Evolutionary conservation across 1,140 invertebrate species (phyloP).

Genomic region (Diorhabda elongata): DNA sequence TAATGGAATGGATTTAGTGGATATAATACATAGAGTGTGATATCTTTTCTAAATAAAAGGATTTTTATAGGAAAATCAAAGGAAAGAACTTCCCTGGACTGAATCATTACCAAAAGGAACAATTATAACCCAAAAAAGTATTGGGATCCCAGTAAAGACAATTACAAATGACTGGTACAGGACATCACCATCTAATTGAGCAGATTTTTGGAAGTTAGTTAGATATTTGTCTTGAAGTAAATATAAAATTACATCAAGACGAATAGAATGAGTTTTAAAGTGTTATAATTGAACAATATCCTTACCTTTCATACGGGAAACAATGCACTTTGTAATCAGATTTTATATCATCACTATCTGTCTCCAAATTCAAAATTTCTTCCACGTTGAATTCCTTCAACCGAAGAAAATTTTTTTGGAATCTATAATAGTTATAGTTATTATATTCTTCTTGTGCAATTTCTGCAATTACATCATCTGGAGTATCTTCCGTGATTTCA

Average conservation of each 20-base stretch:
- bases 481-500: conserved; percentile 15
- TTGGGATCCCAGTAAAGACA: no score
- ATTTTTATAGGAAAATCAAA: no score
- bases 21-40: conserved; percentile 27
- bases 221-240: no score
- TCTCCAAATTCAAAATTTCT: not conserved
- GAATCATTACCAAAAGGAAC: no score
- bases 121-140: no score
- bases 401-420: conserved; percentile 13
- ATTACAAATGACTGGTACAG: no score
- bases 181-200: no score
- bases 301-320: conserved; percentile 8
- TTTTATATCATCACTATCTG: not conserved
- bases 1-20: no score
- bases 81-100: no score
- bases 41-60: not conserved
- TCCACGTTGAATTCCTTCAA: conserved; percentile 7
- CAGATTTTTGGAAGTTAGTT: conserved; percentile 21
- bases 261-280: no score
- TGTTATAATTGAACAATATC: no score
- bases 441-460: not conserved
- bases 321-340: conserved; percentile 10
- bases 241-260: no score
- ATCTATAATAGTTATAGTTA: not conserved
- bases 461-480: not conserved